phyloP scores from a whole-genome alignment of 2,888 invertebrate genomes.

The Acronicta psi region DNA sequence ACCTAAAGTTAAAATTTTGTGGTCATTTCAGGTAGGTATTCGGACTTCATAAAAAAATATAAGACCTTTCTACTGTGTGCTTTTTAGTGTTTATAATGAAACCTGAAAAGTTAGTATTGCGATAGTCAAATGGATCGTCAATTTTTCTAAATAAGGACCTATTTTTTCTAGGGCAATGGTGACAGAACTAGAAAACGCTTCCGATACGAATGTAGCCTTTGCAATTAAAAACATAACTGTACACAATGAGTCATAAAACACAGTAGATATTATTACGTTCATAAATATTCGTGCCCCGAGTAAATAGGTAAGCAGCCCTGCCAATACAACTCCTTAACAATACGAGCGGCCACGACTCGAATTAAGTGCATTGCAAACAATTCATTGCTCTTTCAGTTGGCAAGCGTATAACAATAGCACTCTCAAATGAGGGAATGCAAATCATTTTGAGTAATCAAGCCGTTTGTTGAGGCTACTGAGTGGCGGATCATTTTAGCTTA shows the following conservation, averaged over 20 bases:
- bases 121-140: no score
- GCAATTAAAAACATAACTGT: no score
- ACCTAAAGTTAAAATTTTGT: no score
- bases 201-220: no score
- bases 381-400: constrained; percentile 64
- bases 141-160: no score
- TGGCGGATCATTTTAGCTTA: constrained; percentile 42
- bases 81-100: no score
- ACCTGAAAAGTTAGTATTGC: no score
- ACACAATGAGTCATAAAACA: constrained; percentile 1
- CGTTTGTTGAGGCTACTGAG: constrained; percentile 48
- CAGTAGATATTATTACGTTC: constrained; percentile 3
- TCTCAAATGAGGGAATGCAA: constrained; percentile 60
- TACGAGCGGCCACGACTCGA: constrained; percentile 44
- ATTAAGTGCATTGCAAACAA: constrained; percentile 67
- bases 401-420: constrained; percentile 50
- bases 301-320: constrained; percentile 33
- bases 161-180: no score
- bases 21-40: no score
- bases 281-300: constrained; percentile 19
- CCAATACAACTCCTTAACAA: constrained; percentile 40
- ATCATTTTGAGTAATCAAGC: constrained; percentile 61
- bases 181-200: no score
- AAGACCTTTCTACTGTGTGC: no score
- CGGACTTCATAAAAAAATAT: no score